Conservation (phyloP, 2,888 invertebrate species). For the Dinocampus coccinellae region DNA sequence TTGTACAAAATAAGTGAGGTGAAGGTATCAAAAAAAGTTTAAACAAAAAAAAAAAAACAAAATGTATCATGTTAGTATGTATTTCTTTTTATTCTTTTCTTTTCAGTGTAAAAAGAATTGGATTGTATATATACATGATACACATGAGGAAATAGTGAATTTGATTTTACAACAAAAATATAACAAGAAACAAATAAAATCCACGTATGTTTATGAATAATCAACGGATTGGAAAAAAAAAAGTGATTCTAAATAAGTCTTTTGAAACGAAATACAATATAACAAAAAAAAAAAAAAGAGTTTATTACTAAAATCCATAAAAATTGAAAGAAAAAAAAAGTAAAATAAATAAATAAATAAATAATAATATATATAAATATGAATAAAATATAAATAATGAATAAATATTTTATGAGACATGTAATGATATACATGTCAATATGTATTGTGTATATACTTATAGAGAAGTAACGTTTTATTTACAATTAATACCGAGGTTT, state of each 20-base stretch:
- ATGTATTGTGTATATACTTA: background rate
- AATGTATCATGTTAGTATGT: background rate
- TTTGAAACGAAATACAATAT: background rate
- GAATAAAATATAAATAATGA: conserved; percentile 7
- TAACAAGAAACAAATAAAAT: background rate
- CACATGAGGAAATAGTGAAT: background rate
- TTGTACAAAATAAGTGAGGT: conserved; percentile 10
- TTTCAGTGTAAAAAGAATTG: background rate
- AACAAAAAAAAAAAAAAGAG: background rate
- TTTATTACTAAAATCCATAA: background rate
- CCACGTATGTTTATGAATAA: background rate
- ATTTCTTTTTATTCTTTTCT: background rate
- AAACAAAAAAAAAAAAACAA: background rate
- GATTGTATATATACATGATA: too few species aligned
- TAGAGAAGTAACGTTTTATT: background rate
- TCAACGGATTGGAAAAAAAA: background rate
- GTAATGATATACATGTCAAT: background rate
- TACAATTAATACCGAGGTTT: background rate
- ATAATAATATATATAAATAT: background rate
- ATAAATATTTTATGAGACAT: conserved; percentile 11
- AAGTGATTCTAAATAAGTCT: background rate
- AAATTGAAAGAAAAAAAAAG: background rate
- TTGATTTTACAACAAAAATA: background rate
- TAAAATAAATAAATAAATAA: background rate
- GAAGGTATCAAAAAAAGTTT: conserved; percentile 20